Conservation (phyloP, 2,888 invertebrate genomes). For the Tipula unca region DNA sequence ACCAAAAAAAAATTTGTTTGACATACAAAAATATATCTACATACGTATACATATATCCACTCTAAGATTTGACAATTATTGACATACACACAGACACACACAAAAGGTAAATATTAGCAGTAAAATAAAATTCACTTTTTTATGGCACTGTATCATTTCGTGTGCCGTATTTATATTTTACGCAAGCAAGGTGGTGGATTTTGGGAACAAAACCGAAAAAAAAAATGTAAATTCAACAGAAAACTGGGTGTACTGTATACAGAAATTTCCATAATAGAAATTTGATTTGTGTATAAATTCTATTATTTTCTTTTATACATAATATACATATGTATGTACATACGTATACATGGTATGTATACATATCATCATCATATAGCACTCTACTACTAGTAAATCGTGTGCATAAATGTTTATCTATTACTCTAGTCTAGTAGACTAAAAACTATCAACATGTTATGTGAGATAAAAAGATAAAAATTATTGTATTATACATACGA, state of each 20-base stretch:
- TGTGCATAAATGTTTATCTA: background rate
- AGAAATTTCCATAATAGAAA: background rate
- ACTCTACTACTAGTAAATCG: background rate
- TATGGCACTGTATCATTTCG: background rate
- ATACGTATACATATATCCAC: background rate
- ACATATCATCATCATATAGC: background rate
- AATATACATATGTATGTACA: background rate
- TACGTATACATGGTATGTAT: background rate
- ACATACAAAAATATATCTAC: background rate
- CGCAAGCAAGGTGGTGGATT: background rate
- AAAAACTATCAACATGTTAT: slow-evolving; percentile 8
- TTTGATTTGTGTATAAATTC: slow-evolving; percentile 4
- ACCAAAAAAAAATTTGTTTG: background rate
- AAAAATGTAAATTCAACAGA: background rate
- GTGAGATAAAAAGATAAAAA: background rate
- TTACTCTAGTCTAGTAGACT: background rate
- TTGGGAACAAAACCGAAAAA: background rate
- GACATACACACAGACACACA: background rate
- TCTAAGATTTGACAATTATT: background rate
- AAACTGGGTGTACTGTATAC: background rate
- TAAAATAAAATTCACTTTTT: background rate
- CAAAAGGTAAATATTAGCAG: background rate
- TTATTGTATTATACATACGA: background rate
- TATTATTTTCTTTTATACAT: background rate
- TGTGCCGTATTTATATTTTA: background rate